Evolutionary conservation across 2,888 invertebrate species (phyloP).

Genomic region (Heterodera filipjevi): DNA sequence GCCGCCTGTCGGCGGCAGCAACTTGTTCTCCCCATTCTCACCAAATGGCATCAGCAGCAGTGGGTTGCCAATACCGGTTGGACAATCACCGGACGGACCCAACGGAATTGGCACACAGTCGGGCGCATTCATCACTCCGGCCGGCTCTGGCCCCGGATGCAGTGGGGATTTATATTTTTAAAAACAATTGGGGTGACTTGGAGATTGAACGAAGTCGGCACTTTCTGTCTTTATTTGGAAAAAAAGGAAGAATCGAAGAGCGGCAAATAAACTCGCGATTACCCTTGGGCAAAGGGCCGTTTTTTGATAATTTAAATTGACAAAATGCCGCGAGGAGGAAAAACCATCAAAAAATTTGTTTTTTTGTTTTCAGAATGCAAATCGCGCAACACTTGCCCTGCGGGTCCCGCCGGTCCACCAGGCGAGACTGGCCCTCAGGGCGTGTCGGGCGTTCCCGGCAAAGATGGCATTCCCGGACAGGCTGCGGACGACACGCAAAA

Average conservation of each 20-base stretch:
- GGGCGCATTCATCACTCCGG: background rate
- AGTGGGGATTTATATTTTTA: background rate
- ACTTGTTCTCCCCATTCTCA: too few relatives aligned
- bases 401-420: slow-evolving; percentile 45
- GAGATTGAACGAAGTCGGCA: too few relatives aligned
- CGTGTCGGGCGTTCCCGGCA: slow-evolving; percentile 35
- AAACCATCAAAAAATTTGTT: too few relatives aligned
- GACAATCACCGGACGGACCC: background rate
- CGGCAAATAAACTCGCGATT: too few relatives aligned
- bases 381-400: slow-evolving; percentile 44
- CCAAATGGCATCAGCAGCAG: background rate
- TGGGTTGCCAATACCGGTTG: background rate
- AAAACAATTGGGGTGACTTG: background rate
- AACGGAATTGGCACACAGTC: background rate
- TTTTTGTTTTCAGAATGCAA: slow-evolving; percentile 38
- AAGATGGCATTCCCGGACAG: slow-evolving; percentile 45
- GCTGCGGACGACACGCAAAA: slow-evolving; percentile 44
- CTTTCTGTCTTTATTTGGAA: too few relatives aligned
- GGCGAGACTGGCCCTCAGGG: slow-evolving; percentile 42
- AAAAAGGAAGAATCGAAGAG: too few relatives aligned
- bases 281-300: too few relatives aligned
- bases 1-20: too few relatives aligned
- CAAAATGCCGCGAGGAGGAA: background rate
- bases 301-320: too few relatives aligned
- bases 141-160: background rate